These are phyloP conservation scores for Pararge aegeria DNA, from an alignment of 1,140 invertebrate genomes.

Conservation along the genomic window DNA sequence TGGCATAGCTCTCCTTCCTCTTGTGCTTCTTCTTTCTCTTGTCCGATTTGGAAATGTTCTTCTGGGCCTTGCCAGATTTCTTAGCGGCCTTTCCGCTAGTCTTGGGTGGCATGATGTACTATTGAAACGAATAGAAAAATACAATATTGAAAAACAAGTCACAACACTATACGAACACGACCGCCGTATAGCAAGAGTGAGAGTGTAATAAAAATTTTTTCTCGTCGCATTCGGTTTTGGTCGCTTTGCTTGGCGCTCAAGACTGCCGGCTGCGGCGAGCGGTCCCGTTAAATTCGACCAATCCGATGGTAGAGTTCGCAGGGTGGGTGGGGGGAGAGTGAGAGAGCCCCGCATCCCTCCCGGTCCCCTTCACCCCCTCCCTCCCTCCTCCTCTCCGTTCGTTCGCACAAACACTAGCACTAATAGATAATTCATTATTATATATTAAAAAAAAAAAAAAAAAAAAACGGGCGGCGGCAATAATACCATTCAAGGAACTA, in stretches of 20 bases:
- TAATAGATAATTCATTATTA: no score
- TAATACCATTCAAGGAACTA: no score
- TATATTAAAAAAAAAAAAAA: no score
- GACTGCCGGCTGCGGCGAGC: neutral
- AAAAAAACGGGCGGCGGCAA: no score
- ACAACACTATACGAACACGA: neutral
- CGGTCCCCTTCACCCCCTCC: neutral
- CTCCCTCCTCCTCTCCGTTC: neutral
- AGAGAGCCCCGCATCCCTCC: neutral
- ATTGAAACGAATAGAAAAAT: neutral
- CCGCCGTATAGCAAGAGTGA: neutral
- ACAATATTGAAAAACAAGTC: neutral
- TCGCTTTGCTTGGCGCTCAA: neutral
- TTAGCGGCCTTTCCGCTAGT: slow-evolving; percentile 32
- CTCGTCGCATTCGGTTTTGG: neutral
- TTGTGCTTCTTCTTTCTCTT: neutral
- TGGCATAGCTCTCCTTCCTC: slow-evolving; percentile 40
- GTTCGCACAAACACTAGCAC: no score
- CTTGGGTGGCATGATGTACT: slow-evolving; percentile 19
- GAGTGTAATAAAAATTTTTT: neutral
- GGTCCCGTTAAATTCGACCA: neutral
- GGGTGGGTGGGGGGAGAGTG: neutral
- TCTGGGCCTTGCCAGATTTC: slow-evolving; percentile 33
- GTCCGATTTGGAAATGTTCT: slow-evolving; percentile 33
- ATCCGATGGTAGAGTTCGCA: neutral